Base-by-base conservation (phyloP, 2,797 vertebrate species). In the Cryptoprocta ferox region DNA sequence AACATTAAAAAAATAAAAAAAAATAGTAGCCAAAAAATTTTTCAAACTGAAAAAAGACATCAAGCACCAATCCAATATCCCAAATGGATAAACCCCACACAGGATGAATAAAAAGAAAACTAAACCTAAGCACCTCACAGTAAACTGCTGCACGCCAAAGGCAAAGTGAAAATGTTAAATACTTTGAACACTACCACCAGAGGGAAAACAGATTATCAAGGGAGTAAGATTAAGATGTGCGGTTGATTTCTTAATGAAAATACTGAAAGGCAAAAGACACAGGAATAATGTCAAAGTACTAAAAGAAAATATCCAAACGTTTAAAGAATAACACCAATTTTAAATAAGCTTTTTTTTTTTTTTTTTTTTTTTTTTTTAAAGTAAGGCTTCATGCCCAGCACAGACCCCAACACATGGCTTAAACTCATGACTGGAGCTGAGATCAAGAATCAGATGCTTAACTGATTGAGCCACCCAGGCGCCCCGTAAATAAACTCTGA, bases 241-340 rank as follows among this genome's bases (percentile, higher is more conserved):
- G 48, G n/a, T 1, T 87, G 15, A 96, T 94, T 95, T 91, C 81
- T 56, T 89, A 70, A 86, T 45, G 10, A 94, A 94, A 79, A 82
- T 26, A 95, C 9, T 5, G 35, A 71, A 90, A 83, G 65, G 37
- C 37, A 53, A 24, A 70, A 79, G 86, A 56, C n/a, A 35, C 24
- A 66, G 50, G 48, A 70, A 45, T 59, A 50, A 26, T 84, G 56
- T 84, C 89, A 76, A 84, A 94, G 35, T 21, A 48, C 19, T 32
- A 50, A 56, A 26, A 93, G 78, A 81, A 96, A 96, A 92, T 10
- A 76, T 6, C 13, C 35, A 81, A 84, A 94, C 42, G 15, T 42
- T 79, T 93, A 78, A 95, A 95, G 79, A 91, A 75, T 56, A 59
- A 85, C 3, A 86, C 24, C 48, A 37, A 89, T 65, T 30, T 89